Evolutionary conservation across 2,888 invertebrate genomes (phyloP).

Genomic region (Andrena bucephala): DNA sequence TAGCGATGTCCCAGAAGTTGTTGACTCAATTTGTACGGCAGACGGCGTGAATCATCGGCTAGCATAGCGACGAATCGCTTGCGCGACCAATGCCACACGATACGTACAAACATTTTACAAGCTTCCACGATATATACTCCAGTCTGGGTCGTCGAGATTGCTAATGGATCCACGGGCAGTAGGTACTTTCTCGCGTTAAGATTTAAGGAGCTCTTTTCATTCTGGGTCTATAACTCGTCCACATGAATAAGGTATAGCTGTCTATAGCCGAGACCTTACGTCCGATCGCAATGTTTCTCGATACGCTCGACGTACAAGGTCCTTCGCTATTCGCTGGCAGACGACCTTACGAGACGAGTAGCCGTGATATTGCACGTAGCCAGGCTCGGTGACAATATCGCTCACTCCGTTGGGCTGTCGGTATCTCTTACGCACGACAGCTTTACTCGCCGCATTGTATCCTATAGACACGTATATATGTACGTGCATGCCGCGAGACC

Average conservation of each 20-base stretch:
- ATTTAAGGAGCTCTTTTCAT: slow-evolving; percentile 24
- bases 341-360: slow-evolving; percentile 1
- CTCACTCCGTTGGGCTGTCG: slow-evolving; percentile 6
- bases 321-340: slow-evolving; percentile 4
- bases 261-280: neutral
- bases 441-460: slow-evolving; percentile 23
- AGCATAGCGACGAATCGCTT: slow-evolving; percentile 5
- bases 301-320: neutral
- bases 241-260: slow-evolving; percentile 5
- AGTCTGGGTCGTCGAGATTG: neutral
- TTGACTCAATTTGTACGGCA: slow-evolving; percentile 35
- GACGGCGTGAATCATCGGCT: slow-evolving; percentile 25
- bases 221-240: neutral
- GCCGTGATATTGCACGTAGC: slow-evolving; percentile 15
- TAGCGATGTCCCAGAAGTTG: neutral
- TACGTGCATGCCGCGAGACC: neutral
- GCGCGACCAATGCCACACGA: neutral
- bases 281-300: slow-evolving; percentile 4
- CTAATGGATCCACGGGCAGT: neutral
- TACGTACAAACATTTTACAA: neutral
- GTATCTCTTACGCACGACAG: slow-evolving; percentile 42
- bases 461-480: slow-evolving; percentile 9
- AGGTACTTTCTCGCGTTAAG: slow-evolving; percentile 2
- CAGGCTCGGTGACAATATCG: slow-evolving; percentile 15
- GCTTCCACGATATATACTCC: neutral